Evolutionary conservation across 2,113 vertebrate genomes (phyloP).

Genomic region (Pantherophis guttatus): DNA sequence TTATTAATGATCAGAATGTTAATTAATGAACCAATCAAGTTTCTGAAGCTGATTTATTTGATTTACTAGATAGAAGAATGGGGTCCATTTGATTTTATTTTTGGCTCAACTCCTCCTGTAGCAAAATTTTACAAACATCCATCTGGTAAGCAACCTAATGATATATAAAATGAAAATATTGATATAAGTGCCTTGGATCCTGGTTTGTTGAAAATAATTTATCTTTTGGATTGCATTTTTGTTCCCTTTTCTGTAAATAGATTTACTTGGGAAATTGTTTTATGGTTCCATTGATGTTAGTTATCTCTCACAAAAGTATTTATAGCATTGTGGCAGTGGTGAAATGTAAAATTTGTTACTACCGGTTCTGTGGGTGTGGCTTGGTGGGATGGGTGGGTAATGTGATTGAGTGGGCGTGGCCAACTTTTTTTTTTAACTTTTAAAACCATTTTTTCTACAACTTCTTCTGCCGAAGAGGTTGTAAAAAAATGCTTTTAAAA

Average conservation of each 20-base stretch:
- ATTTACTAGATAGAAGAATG: conserved; percentile 49
- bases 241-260: neutral
- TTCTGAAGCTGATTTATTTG: neutral
- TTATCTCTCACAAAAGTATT: neutral
- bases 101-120: conserved; percentile 28
- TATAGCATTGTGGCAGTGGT: neutral
- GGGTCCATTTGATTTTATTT: conserved; percentile 57
- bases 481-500: too few species aligned
- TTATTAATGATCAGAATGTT: neutral
- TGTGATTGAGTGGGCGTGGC: too few species aligned
- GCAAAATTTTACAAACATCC: neutral
- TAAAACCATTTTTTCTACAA: too few species aligned
- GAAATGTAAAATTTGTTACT: too few species aligned
- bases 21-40: neutral
- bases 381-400: too few species aligned
- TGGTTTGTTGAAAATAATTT: neutral
- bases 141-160: conserved; percentile 32
- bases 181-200: neutral
- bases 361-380: too few species aligned
- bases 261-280: neutral
- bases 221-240: neutral
- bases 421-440: too few species aligned
- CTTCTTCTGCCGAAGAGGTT: too few species aligned
- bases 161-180: neutral
- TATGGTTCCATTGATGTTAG: neutral